These are phyloP conservation scores for Gryllus bimaculatus DNA, from an alignment of 1,140 invertebrate genomes.

Conservation along the genomic window DNA sequence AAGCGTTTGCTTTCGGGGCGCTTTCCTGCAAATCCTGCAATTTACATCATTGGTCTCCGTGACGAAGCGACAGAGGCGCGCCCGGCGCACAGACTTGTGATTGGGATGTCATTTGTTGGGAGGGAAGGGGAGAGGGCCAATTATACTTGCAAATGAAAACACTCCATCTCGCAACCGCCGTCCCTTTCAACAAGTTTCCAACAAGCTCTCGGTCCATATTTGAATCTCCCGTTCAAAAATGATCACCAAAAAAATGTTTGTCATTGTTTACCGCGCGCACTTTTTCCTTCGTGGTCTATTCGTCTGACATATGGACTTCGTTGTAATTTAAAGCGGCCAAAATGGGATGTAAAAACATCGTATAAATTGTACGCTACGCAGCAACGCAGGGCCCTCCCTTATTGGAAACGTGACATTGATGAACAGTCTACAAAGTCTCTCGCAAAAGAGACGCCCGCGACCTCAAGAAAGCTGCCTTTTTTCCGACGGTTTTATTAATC, in stretches of 20 bases:
- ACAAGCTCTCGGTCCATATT: background rate
- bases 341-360: background rate
- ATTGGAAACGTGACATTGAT: too few relatives aligned
- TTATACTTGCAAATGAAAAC: background rate
- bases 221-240: background rate
- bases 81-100: background rate
- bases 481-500: too few relatives aligned
- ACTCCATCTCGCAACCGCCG: background rate
- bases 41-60: too few relatives aligned
- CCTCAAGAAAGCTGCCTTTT: too few relatives aligned
- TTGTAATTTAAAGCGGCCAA: background rate
- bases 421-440: too few relatives aligned
- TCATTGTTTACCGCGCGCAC: background rate
- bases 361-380: background rate
- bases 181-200: background rate
- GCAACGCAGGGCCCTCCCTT: too few relatives aligned
- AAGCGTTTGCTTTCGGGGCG: too few relatives aligned
- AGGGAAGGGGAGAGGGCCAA: background rate
- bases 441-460: too few relatives aligned
- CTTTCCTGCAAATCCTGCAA: too few relatives aligned
- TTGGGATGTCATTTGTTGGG: background rate
- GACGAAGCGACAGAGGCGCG: too few relatives aligned
- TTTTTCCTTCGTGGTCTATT: background rate
- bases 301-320: constrained; percentile 3
- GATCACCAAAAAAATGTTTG: background rate